Evolutionary conservation across 2,888 invertebrate species (phyloP).

Genomic region (Merodon equestris): DNA sequence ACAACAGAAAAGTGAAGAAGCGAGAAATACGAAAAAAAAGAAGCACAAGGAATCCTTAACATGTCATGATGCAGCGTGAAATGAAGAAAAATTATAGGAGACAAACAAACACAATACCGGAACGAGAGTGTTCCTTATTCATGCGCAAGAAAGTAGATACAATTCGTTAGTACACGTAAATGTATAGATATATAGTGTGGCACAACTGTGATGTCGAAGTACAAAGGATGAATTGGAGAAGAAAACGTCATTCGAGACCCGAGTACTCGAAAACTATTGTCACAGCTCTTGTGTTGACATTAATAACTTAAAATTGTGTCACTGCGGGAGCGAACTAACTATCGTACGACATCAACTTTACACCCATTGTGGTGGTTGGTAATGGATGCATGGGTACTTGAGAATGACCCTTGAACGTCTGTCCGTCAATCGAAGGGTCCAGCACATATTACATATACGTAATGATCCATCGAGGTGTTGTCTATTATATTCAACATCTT

Average conservation of each 20-base stretch:
- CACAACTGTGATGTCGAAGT: too few species aligned
- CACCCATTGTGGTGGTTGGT: slow-evolving; percentile 19
- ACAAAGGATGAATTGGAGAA: not conserved
- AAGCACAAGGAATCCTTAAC: slow-evolving; percentile 19
- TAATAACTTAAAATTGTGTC: slow-evolving; percentile 63
- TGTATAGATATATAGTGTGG: too few species aligned
- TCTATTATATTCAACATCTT: not conserved
- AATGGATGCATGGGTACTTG: not conserved
- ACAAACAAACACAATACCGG: slow-evolving; percentile 13
- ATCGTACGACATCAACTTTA: slow-evolving; percentile 42
- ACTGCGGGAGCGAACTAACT: slow-evolving; percentile 52
- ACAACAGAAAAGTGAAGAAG: not conserved
- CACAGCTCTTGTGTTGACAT: slow-evolving; percentile 54
- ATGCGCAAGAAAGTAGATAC: slow-evolving; percentile 12
- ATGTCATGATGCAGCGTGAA: slow-evolving; percentile 49
- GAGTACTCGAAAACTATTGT: slow-evolving; percentile 51
- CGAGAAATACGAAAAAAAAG: too few species aligned
- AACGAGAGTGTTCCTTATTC: slow-evolving; percentile 23
- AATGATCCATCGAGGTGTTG: slow-evolving; percentile 39
- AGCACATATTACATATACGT: too few species aligned
- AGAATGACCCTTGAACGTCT: slow-evolving; percentile 18
- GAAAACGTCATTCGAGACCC: slow-evolving; percentile 16
- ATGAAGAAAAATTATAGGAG: slow-evolving; percentile 43
- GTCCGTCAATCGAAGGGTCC: slow-evolving; percentile 25
- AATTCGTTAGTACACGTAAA: not conserved